phyloP scores from a whole-genome alignment of 1,140 invertebrate species.

The Probaryconus sp. region DNA sequence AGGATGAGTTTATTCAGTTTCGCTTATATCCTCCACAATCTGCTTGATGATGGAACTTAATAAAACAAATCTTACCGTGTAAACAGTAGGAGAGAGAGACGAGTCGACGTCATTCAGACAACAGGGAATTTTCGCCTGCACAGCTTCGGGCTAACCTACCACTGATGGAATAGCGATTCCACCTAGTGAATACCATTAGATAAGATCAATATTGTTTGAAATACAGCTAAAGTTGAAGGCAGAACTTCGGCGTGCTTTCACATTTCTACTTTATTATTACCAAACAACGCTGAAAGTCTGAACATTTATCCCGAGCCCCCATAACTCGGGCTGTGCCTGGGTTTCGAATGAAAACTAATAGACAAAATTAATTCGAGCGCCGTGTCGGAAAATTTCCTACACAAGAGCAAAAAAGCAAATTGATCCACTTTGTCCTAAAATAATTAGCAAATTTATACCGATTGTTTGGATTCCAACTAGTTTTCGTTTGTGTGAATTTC shows the following conservation, averaged over 20 bases:
- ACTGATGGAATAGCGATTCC: constrained; percentile 64
- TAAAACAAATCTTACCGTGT: constrained; percentile 76
- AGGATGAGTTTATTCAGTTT: constrained; percentile 67
- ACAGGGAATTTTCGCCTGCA: constrained; percentile 70
- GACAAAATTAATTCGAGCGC: constrained; percentile 32
- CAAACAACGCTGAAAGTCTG: constrained; percentile 57
- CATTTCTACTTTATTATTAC: constrained; percentile 67
- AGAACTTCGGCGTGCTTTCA: constrained; percentile 67
- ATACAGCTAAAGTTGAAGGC: constrained; percentile 65
- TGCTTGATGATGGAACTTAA: constrained; percentile 76
- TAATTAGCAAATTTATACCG: too few species aligned
- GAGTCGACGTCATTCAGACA: constrained; percentile 72
- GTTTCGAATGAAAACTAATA: constrained; percentile 43
- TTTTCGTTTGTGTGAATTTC: too few species aligned
- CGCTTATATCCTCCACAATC: constrained; percentile 71
- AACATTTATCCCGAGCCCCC: constrained; percentile 40
- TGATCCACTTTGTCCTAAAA: too few species aligned
- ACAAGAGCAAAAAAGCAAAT: too few species aligned
- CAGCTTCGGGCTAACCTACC: constrained; percentile 63
- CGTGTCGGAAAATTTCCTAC: too few species aligned
- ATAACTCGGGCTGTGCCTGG: constrained; percentile 9
- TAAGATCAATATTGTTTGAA: constrained; percentile 77
- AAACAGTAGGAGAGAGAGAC: constrained; percentile 71
- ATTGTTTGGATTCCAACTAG: too few species aligned
- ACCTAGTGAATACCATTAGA: constrained; percentile 74